These are phyloP conservation scores for Neogale vison DNA, from an alignment of 2,113 vertebrate species.

Conservation along the genomic window DNA sequence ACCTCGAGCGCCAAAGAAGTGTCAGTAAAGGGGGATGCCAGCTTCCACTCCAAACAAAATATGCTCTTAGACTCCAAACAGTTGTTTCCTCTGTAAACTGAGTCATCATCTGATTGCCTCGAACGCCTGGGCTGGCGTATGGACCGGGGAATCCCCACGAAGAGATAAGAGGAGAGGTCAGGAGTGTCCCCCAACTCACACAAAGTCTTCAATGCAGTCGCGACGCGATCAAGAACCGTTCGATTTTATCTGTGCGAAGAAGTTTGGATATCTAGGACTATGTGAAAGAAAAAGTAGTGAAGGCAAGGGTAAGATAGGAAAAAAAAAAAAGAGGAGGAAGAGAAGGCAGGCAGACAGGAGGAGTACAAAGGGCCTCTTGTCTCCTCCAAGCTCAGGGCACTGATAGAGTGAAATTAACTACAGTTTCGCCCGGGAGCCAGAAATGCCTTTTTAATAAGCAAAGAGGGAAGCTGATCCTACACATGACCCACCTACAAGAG, in stretches of 20 bases:
- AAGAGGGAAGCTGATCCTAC: conserved; percentile 15
- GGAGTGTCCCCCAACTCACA: neutral
- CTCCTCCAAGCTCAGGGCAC: neutral
- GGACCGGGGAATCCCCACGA: neutral
- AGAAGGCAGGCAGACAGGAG: neutral
- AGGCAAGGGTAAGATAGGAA: neutral
- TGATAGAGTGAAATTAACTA: conserved; percentile 18
- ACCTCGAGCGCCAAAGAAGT: neutral
- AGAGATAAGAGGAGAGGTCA: neutral
- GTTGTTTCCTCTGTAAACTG: accelerated
- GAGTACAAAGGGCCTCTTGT: conserved; percentile 39
- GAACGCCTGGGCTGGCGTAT: neutral
- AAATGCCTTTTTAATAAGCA: conserved; percentile 49
- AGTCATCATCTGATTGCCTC: neutral
- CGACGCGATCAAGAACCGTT: neutral
- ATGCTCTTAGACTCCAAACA: neutral
- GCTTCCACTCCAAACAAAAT: neutral
- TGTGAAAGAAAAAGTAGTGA: neutral
- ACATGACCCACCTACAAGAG: neutral
- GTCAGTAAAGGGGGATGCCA: neutral
- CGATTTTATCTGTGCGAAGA: neutral
- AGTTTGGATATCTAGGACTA: neutral
- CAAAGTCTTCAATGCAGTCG: neutral
- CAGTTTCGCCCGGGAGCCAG: neutral
- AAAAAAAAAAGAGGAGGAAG: neutral